phyloP scores from a whole-genome alignment of 2,113 vertebrate species.

The Nannospalax galili region DNA sequence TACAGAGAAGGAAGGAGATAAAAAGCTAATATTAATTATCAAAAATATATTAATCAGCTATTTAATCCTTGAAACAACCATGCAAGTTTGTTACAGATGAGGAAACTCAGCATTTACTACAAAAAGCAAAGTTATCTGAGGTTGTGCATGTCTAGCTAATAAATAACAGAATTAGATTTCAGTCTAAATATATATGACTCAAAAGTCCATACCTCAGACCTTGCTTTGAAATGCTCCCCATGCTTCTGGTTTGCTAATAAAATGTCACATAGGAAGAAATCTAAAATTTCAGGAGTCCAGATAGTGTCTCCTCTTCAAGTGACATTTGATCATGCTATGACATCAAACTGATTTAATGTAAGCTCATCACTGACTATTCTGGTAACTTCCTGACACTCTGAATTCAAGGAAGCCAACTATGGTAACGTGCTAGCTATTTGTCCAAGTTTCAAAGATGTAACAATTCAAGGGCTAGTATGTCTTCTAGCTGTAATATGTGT shows the following conservation, averaged over 20 bases:
- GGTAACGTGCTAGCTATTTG: not conserved
- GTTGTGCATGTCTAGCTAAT: conserved; percentile 52
- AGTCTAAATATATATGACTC: conserved; percentile 42
- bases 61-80: not conserved
- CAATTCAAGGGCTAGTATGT: not conserved
- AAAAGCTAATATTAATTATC: not conserved
- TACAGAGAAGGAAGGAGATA: not conserved
- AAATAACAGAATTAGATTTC: conserved; percentile 67
- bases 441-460: conserved; percentile 8
- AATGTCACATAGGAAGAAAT: conserved; percentile 17
- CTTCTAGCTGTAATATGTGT: not conserved
- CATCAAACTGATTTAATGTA: conserved; percentile 23
- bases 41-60: not conserved
- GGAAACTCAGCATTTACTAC: conserved; percentile 52
- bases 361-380: conserved; percentile 25
- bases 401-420: conserved; percentile 41
- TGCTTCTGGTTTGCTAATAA: conserved; percentile 49
- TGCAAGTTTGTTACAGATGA: conserved; percentile 25
- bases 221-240: not conserved
- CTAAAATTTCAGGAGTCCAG: conserved; percentile 41
- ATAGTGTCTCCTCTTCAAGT: not conserved
- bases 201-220: conserved; percentile 47
- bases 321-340: conserved; percentile 28
- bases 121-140: conserved; percentile 22
- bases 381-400: not conserved